These are phyloP conservation scores for Odontothrips loti DNA, from an alignment of 2,888 invertebrate genomes.

Conservation along the genomic window DNA sequence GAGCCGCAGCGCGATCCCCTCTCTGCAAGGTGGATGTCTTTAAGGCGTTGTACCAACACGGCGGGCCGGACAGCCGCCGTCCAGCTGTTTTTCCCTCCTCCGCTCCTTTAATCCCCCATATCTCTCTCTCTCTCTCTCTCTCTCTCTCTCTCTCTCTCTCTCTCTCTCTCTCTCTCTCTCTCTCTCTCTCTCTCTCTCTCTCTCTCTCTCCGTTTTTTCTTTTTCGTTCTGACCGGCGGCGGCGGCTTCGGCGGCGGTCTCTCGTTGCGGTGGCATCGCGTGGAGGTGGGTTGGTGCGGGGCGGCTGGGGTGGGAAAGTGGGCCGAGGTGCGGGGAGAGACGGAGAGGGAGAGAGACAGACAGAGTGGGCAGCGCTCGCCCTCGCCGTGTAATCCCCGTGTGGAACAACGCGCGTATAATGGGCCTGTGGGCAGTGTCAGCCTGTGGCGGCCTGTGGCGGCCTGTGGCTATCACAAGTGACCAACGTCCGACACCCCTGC, in stretches of 20 bases:
- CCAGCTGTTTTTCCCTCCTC: background rate
- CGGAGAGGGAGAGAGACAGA: no score
- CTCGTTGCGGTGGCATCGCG: background rate
- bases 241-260: no score
- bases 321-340: background rate
- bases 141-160: background rate
- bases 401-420: conserved; percentile 26
- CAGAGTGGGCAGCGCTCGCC: background rate
- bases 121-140: background rate
- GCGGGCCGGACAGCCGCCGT: background rate
- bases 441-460: conserved; percentile 1
- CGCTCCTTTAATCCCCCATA: no score
- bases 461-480: conserved; percentile 21
- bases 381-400: conserved; percentile 18
- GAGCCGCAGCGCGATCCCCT: no score
- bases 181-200: background rate
- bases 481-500: conserved; percentile 9
- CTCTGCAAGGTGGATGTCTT: background rate
- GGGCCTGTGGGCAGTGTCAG: background rate
- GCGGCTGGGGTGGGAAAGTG: background rate
- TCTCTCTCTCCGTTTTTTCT: background rate
- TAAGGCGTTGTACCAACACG: conserved; percentile 5
- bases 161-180: background rate
- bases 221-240: background rate
- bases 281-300: background rate